Evolutionary conservation across 2,113 vertebrate genomes (phyloP).

Genomic region (Pituophis catenifer): DNA sequence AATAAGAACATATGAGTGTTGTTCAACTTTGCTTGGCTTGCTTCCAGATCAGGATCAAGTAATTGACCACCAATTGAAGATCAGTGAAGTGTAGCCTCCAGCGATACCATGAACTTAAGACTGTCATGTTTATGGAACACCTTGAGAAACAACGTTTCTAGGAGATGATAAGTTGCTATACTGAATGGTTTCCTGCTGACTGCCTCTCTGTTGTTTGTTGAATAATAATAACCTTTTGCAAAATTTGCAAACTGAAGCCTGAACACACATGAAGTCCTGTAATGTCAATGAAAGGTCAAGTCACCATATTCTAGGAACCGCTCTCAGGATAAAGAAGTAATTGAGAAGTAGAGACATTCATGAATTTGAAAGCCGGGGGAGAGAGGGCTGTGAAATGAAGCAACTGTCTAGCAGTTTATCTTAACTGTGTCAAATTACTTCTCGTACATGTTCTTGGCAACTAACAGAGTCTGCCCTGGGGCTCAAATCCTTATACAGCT

Average conservation of each 20-base stretch:
- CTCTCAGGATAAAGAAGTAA: neutral
- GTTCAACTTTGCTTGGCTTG: neutral
- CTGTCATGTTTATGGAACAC: neutral
- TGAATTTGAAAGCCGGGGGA: neutral
- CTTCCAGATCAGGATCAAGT: neutral
- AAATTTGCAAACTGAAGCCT: neutral
- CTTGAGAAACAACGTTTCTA: neutral
- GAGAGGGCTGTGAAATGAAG: slow-evolving; percentile 4
- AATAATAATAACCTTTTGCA: neutral
- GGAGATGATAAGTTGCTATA: neutral
- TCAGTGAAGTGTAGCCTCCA: neutral
- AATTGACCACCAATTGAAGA: neutral
- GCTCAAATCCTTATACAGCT: slow-evolving; percentile 39
- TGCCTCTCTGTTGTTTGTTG: neutral
- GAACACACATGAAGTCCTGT: rapidly evolving
- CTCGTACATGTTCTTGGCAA: neutral
- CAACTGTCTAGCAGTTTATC: slow-evolving; percentile 16
- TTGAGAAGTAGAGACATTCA: neutral
- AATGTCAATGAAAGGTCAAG: neutral
- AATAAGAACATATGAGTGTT: neutral
- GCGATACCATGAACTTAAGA: neutral
- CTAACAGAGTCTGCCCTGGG: slow-evolving; percentile 60
- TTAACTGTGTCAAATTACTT: neutral
- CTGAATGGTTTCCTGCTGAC: neutral
- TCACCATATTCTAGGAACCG: neutral